These are phyloP conservation scores for Linepithema humile DNA, from an alignment of 1,140 invertebrate genomes.

Conservation along the genomic window DNA sequence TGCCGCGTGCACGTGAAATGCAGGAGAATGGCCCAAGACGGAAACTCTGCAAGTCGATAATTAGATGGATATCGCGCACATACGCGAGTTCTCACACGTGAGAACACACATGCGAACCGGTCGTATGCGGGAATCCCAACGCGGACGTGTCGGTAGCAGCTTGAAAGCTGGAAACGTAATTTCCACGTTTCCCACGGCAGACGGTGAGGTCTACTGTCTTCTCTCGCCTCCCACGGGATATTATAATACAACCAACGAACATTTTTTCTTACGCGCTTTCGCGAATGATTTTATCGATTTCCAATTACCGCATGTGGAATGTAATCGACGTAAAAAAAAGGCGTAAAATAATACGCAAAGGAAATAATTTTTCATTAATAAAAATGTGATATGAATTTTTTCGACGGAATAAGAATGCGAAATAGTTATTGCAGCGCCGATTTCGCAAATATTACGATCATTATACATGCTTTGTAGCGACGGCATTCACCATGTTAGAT, in stretches of 20 bases:
- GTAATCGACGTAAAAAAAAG: background rate
- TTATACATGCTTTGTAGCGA: too few species aligned
- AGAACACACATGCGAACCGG: background rate
- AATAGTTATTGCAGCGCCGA: too few species aligned
- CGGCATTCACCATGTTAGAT: too few species aligned
- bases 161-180: conserved; percentile 37
- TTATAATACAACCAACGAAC: background rate
- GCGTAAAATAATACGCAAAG: background rate
- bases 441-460: too few species aligned
- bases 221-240: background rate
- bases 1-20: conserved; percentile 51
- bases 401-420: background rate
- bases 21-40: conserved; percentile 1
- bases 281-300: conserved; percentile 3
- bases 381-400: conserved; percentile 32
- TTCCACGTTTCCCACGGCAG: conserved; percentile 27
- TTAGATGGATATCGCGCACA: conserved; percentile 61
- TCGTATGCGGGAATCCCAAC: background rate
- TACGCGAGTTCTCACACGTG: too few species aligned
- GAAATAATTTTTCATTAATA: background rate
- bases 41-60: conserved; percentile 52
- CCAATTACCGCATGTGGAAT: background rate
- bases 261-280: background rate
- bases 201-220: background rate
- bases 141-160: conserved; percentile 9